A percentile compares a stretch with the other conserved stretches of the same genome.
phyloP scores from a whole-genome alignment of 2,888 invertebrate genomes.

The Escarpia spicata region DNA sequence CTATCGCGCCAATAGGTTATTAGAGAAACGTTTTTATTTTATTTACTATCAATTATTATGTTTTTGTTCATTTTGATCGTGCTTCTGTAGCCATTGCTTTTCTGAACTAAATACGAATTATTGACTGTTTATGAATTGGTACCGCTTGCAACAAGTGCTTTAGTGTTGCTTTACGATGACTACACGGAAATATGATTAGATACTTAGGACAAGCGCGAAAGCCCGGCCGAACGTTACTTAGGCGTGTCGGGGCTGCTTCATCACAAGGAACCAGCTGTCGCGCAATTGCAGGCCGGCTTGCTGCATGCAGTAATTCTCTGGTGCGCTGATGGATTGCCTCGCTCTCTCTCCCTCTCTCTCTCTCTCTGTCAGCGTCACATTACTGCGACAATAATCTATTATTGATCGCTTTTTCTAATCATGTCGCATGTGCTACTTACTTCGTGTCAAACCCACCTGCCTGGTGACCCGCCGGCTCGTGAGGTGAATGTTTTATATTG shows the following conservation, averaged over 20 bases:
- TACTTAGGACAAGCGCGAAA: background rate
- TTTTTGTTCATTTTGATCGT: no score
- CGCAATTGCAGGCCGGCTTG: background rate
- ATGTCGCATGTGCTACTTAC: conserved; percentile 12
- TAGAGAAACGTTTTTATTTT: no score
- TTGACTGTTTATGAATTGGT: background rate
- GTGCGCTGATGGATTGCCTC: background rate
- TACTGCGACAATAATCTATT: conserved; percentile 11
- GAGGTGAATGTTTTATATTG: background rate
- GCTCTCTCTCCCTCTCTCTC: background rate
- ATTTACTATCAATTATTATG: no score
- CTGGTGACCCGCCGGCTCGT: background rate
- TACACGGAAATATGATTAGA: background rate
- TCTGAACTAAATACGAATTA: background rate
- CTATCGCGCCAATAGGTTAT: no score
- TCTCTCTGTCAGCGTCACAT: background rate
- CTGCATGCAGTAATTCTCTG: background rate
- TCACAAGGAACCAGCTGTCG: background rate
- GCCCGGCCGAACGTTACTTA: background rate
- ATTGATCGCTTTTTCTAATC: conserved; percentile 16
- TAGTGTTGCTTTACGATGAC: background rate
- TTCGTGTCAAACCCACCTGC: background rate
- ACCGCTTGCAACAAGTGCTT: background rate
- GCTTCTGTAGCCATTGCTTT: background rate
- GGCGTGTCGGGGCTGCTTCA: background rate